Base-by-base conservation (phyloP, 2,113 vertebrate genomes). In the Dipodomys ordii region DNA sequence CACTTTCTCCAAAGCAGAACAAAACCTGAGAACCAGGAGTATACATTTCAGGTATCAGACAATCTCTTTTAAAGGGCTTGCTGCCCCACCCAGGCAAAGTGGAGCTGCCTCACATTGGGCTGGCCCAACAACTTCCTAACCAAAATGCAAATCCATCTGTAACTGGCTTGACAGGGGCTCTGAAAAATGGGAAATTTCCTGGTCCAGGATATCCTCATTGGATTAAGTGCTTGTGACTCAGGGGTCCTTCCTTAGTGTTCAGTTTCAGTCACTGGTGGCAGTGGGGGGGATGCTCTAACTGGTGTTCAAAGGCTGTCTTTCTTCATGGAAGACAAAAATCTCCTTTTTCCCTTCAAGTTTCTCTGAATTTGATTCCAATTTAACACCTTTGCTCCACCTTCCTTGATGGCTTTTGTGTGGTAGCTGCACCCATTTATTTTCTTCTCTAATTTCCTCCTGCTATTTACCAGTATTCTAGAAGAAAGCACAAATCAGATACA, bases 91-190 rank as follows among this genome's bases (percentile, higher is more conserved):
- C 65, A 87, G 19, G 25, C 22, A 23, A 60, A 87, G 65, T 7
- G 28, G 18, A 68, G 1, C 2, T 83, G 57, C 13, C 13, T 27
- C 44, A 76, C 28, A 27, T 6, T 44, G 69, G 30, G 18, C 32
- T 39, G 15, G 64, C 49, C 65, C 68, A 77, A 5, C 35, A 19
- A 68, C 57, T 89, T 72, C 73, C 82, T 20, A 87, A 62, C 22
- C 27, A 68, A 80, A 89, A 94, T 92, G 87, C 35, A 94, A 95
- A 87, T 94, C 10, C 44, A 92, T 62, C 22, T 16, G 2, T 35
- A 53, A 65, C 19, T 77, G 78, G 27, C 57, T 53, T 22, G n/a
- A 13, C 49, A 83, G 30, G 44, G 7, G 79, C 60, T 74, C 32
- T 73, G 23, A 4, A 27, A 6, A 88, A 32, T 35, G 25, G 44